A percentile compares a stretch with the other conserved stretches of the same genome.
These are phyloP conservation scores for Acrossocheilus wenchowensis DNA, from an alignment of 2,797 vertebrate species.

Conservation along the genomic window DNA sequence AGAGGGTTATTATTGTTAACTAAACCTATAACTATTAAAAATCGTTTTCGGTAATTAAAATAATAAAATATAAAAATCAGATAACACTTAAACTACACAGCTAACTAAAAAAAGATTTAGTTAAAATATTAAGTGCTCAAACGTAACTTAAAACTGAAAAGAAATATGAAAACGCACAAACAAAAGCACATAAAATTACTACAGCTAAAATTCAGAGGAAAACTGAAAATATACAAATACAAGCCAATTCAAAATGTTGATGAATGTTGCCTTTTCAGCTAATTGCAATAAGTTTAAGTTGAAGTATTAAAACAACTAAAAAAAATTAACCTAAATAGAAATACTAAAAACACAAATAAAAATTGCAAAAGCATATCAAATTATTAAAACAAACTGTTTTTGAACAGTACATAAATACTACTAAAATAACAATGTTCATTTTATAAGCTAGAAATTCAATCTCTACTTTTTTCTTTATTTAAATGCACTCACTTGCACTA, in stretches of 20 bases:
- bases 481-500: background rate
- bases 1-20: background rate
- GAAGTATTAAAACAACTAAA: background rate
- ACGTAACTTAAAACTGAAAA: background rate
- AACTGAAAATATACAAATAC: background rate
- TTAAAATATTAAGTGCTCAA: background rate
- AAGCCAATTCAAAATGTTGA: background rate
- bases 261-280: background rate
- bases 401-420: background rate
- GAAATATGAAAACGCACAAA: background rate
- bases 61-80: background rate
- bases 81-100: background rate
- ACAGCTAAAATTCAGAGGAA: background rate
- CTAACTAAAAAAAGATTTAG: background rate
- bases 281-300: background rate
- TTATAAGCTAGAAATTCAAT: background rate
- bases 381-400: background rate
- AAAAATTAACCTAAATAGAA: too few species aligned
- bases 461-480: background rate
- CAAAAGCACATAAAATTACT: background rate
- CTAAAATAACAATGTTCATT: background rate
- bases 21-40: background rate
- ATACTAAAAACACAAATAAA: background rate
- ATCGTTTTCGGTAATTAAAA: background rate
- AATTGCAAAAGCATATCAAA: background rate